Percentiles rank a stretch among this genome's conserved stretches.
These are phyloP conservation scores for Leiothrix lutea DNA, from an alignment of 2,113 vertebrate genomes.

Conservation along the genomic window DNA sequence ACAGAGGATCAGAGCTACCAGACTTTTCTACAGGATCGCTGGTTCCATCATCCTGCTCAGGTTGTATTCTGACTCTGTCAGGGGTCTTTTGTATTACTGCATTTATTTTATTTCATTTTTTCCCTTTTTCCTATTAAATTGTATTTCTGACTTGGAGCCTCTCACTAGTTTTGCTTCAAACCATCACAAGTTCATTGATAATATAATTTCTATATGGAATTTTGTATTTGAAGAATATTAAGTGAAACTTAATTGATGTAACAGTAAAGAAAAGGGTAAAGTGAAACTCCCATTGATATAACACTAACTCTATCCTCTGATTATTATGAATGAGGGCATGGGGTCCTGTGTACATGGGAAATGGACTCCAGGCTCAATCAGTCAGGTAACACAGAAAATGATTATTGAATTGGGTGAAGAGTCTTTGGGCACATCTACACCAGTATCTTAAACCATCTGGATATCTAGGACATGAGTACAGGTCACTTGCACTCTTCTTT, in stretches of 20 bases:
- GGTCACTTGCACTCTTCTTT: background rate
- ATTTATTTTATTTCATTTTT: too few species aligned
- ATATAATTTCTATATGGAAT: background rate
- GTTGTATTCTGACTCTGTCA: too few species aligned
- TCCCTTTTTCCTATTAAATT: too few species aligned
- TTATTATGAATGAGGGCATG: background rate
- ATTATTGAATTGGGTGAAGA: background rate
- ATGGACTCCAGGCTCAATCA: background rate
- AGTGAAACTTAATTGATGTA: background rate
- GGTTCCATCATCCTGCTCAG: too few species aligned
- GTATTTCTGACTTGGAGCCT: too few species aligned
- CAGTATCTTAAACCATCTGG: background rate
- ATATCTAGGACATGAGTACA: background rate
- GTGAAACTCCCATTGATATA: background rate
- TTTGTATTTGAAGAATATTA: background rate
- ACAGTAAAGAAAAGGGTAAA: background rate
- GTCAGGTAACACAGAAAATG: background rate
- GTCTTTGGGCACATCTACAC: background rate
- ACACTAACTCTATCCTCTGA: background rate
- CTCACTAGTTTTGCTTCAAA: too few species aligned
- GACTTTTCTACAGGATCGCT: too few species aligned
- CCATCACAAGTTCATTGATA: too few species aligned
- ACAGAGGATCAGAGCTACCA: too few species aligned
- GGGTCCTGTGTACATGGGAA: background rate
- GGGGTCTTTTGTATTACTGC: too few species aligned